Conservation (phyloP, 2,797 vertebrate genomes). For the Heteromormyrus szaboi region DNA sequence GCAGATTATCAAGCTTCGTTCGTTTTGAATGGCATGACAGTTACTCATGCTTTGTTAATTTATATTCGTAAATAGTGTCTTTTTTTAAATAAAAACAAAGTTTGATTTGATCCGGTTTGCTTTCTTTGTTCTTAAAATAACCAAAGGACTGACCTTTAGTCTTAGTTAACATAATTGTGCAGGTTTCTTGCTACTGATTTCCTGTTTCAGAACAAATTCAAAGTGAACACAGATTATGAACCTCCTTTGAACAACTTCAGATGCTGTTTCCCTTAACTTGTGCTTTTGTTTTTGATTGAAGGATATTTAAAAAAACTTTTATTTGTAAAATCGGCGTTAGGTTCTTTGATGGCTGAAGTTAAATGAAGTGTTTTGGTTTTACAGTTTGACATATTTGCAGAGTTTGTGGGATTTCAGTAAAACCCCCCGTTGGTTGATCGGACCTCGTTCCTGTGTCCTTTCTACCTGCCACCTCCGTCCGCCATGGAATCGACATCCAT, state of each 20-base stretch:
- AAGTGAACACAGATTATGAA: neutral
- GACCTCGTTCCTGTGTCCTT: neutral
- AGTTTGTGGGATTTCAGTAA: neutral
- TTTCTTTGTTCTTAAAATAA: neutral
- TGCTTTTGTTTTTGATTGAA: neutral
- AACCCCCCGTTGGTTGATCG: neutral
- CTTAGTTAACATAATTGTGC: neutral
- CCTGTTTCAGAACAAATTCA: neutral
- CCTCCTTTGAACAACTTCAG: neutral
- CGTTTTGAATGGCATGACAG: conserved; percentile 21
- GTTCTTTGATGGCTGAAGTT: neutral
- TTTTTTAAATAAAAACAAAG: conserved; percentile 18
- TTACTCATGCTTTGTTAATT: conserved; percentile 23
- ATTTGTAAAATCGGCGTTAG: neutral
- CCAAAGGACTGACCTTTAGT: neutral
- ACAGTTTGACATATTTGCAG: neutral
- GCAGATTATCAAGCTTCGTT: neutral
- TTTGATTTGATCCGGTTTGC: neutral
- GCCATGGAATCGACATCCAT: neutral
- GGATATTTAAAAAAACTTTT: neutral
- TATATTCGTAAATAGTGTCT: conserved; percentile 12
- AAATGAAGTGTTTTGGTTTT: neutral
- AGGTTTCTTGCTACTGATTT: neutral
- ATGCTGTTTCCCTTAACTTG: neutral
- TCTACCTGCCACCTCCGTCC: neutral